Evolutionary conservation across 2,888 invertebrate species (phyloP).

Genomic region (Agonopterix arenella): DNA sequence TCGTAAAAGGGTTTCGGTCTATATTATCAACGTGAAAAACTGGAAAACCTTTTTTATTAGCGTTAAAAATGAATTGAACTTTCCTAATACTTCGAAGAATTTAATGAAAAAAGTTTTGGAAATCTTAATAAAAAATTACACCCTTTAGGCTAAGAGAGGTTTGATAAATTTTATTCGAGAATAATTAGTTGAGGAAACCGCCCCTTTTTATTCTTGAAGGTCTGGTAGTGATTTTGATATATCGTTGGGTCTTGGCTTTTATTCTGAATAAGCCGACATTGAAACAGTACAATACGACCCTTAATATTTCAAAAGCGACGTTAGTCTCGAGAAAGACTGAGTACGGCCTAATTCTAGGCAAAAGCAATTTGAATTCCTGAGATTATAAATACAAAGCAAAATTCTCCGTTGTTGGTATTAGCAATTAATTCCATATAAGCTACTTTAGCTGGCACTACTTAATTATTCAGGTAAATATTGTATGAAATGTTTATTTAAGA

Average conservation of each 20-base stretch:
- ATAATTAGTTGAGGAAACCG: constrained; percentile 37
- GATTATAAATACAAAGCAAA: too few relatives aligned
- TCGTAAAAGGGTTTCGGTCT: constrained; percentile 19
- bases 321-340: background rate
- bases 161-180: constrained; percentile 43
- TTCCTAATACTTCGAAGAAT: constrained; percentile 49
- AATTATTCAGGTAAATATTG: too few relatives aligned
- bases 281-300: constrained; percentile 2
- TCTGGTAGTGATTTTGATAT: constrained; percentile 3
- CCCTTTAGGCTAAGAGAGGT: constrained; percentile 41
- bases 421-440: background rate
- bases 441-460: background rate
- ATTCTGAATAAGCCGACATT: constrained; percentile 1
- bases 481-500: too few relatives aligned
- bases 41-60: constrained; percentile 29
- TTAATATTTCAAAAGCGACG: background rate
- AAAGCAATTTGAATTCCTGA: background rate
- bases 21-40: constrained; percentile 30
- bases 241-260: constrained; percentile 1
- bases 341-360: background rate
- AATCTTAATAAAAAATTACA: constrained; percentile 54
- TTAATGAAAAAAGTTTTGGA: constrained; percentile 58
- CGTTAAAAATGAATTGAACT: constrained; percentile 41
- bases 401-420: background rate
- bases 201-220: constrained; percentile 20